Conservation (phyloP, 2,888 invertebrate species). For the Cephus nigrinus region DNA sequence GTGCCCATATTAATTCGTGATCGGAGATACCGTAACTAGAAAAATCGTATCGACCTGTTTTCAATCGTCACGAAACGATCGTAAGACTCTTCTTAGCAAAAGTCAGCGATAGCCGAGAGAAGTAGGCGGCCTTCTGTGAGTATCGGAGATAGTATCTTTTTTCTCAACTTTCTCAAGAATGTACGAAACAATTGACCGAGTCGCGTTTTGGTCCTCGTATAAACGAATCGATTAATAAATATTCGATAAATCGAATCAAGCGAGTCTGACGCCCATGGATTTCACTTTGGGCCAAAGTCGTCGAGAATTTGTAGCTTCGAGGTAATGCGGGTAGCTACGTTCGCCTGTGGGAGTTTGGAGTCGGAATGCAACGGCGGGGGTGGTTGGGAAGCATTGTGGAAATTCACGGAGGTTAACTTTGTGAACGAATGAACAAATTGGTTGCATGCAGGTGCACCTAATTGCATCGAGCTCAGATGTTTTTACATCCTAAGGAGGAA, state of each 20-base stretch:
- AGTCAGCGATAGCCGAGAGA: not conserved
- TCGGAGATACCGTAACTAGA: conserved; percentile 14
- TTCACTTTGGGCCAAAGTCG: not conserved
- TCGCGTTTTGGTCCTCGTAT: not conserved
- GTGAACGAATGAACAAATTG: not conserved
- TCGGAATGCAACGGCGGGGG: not conserved
- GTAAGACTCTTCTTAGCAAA: not conserved
- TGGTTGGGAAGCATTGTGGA: not conserved
- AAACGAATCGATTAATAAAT: not conserved
- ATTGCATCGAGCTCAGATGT: not conserved
- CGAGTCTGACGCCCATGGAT: not conserved
- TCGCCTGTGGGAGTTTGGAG: not conserved
- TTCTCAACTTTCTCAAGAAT: not conserved
- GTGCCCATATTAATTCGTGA: conserved; percentile 54
- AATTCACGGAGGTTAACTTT: not conserved
- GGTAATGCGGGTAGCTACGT: not conserved
- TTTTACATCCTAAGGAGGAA: not conserved
- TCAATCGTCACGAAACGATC: not conserved
- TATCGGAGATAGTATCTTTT: not conserved
- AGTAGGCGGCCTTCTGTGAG: not conserved
- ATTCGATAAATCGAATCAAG: not conserved
- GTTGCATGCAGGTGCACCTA: not conserved
- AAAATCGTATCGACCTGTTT: not conserved
- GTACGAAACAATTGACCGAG: not conserved
- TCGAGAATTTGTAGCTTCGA: not conserved